Evolutionary conservation across 2,113 vertebrate species (phyloP).

Genomic region (Carollia perspicillata): DNA sequence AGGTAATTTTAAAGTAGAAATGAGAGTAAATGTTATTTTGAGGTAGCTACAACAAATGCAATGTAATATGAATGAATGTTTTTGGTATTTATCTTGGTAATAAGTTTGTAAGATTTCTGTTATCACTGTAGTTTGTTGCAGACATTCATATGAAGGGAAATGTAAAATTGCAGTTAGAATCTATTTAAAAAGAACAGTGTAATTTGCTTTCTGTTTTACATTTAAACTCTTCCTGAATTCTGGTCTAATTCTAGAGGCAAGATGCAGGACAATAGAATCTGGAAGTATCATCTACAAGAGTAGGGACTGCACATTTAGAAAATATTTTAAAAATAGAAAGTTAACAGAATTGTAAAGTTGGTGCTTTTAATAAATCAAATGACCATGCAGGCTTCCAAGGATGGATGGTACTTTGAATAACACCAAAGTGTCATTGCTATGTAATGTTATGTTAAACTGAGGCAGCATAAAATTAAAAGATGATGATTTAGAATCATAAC

Average conservation of each 20-base stretch:
- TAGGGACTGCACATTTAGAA: background rate
- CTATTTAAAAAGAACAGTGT: background rate
- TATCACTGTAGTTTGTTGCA: background rate
- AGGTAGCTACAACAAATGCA: background rate
- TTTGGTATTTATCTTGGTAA: background rate
- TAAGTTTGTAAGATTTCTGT: background rate
- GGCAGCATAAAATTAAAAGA: background rate
- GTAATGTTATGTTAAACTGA: background rate
- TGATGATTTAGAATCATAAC: background rate
- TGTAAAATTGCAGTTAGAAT: background rate
- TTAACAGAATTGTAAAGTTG: background rate
- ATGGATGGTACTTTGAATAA: background rate
- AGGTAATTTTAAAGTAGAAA: background rate
- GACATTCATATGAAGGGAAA: background rate
- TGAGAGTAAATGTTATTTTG: background rate
- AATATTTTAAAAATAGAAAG: background rate
- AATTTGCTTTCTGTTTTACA: background rate
- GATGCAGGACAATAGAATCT: background rate
- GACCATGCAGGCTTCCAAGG: background rate
- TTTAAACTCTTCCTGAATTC: background rate
- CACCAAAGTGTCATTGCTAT: background rate
- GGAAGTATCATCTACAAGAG: background rate
- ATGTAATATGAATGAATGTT: background rate
- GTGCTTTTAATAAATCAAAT: background rate
- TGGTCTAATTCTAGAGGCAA: background rate